Base-by-base conservation (phyloP, 2,888 invertebrate genomes). In the Conops quadrifasciatus region DNA sequence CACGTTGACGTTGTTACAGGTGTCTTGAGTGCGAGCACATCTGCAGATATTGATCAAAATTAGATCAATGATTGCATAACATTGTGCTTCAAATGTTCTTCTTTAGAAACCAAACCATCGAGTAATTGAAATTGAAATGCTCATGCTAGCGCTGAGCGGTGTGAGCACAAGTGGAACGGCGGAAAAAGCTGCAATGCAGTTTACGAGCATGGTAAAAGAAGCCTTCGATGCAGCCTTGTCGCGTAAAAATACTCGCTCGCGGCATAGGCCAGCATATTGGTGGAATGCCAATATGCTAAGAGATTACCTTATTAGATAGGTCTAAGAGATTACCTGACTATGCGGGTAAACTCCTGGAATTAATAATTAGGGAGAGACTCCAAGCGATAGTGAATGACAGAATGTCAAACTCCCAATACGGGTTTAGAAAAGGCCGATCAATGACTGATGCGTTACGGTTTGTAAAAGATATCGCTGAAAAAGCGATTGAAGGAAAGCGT, bases 1-100 rank as follows among this genome's bases (percentile, higher is more conserved):
- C n/a, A n/a, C n/a, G n/a, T n/a, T n/a, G n/a, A n/a, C n/a, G n/a
- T n/a, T n/a, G 49, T n/a, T 49, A 49, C 49, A 49, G 3, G 15
- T 49, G 49, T 16, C 49, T 49, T n/a, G 49, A 49, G n/a, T 49
- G 15, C n/a, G 49, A n/a, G n/a, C 49, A 49, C 49, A 49, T 49
- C 16, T 5, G 16, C n/a, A 5, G 49, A 1, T 1, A 49, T 49
- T 49, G 49, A n/a, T 49, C 15, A 49, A 49, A 49, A 49, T 49
- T n/a, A 49, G 49, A n/a, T 2, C 15, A n/a, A 1, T 13, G 49
- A 49, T n/a, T 15, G 49, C 13, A 13, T n/a, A 49, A 49, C 4
- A 1, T n/a, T 49, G 49, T 49, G 49, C n/a, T 49, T 49, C 49
- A 49, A 49, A 49, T 49, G 49, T 16, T 11, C 49, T 13, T n/a